Conservation (phyloP, 2,888 invertebrate species). For the Cryptophagus acutangulus region DNA sequence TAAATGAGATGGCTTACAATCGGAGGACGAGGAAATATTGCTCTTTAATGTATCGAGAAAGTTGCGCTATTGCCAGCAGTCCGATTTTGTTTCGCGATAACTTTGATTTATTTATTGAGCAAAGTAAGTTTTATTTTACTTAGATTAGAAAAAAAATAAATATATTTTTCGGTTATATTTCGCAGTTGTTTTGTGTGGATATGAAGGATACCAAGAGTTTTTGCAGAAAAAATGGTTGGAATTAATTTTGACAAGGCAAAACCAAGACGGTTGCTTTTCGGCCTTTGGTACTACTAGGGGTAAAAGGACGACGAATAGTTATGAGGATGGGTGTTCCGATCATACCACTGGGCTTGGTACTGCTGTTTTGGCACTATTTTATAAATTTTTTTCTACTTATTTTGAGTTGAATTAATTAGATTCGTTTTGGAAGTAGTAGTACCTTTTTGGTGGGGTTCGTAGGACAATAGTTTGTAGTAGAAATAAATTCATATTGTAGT, state of each 20-base stretch:
- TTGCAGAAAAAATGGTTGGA: slow-evolving; percentile 29
- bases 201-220: slow-evolving; percentile 35
- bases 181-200: slow-evolving; percentile 35
- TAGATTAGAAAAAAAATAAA: background rate
- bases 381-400: no score
- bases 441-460: no score
- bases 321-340: slow-evolving; percentile 35
- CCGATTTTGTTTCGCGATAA: slow-evolving; percentile 22
- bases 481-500: no score
- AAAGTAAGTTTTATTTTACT: slow-evolving; percentile 21
- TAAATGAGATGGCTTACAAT: slow-evolving; percentile 17
- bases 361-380: slow-evolving; percentile 31
- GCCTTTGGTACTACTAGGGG: slow-evolving; percentile 23
- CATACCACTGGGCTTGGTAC: slow-evolving; percentile 35
- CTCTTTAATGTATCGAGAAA: slow-evolving; percentile 26
- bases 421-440: no score
- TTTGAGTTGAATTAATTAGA: no score
- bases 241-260: slow-evolving; percentile 30
- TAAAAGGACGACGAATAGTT: slow-evolving; percentile 24
- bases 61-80: no score
- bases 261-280: slow-evolving; percentile 30
- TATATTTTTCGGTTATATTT: slow-evolving; percentile 13
- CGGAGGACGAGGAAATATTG: slow-evolving; percentile 25
- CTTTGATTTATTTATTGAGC: slow-evolving; percentile 35
- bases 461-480: no score